Evolutionary conservation across 2,113 vertebrate species (phyloP).

Genomic region (Hirundichthys speculiger): DNA sequence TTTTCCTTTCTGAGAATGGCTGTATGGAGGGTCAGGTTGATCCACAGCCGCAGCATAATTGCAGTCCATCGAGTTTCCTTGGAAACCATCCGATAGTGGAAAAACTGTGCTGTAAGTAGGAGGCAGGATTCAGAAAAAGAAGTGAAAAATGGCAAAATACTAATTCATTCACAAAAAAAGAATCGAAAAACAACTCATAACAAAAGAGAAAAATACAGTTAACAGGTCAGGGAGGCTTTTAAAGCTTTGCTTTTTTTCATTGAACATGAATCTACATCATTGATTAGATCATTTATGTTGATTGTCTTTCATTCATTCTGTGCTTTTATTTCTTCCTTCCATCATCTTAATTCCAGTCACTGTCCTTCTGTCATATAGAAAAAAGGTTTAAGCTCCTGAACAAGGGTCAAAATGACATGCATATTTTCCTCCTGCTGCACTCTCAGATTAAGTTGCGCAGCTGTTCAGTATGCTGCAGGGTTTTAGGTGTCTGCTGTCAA

Average conservation of each 20-base stretch:
- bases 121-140: not conserved
- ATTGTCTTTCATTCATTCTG: not conserved
- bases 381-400: not conserved
- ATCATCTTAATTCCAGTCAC: conserved; percentile 4
- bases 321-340: not conserved
- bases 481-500: not conserved
- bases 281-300: not conserved
- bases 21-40: conserved; percentile 24
- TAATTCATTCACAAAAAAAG: not conserved
- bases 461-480: not conserved
- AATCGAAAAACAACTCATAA: not conserved
- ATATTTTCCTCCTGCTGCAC: not conserved
- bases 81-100: conserved; percentile 39
- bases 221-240: not conserved
- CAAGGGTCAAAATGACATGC: conserved; percentile 12
- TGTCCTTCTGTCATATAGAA: not conserved
- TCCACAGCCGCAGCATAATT: conserved; percentile 26
- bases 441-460: not conserved
- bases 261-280: not conserved
- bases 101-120: not conserved
- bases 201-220: not conserved
- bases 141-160: not conserved
- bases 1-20: conserved; percentile 20
- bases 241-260: not conserved
- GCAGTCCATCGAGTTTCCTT: conserved; percentile 48